Base-by-base conservation (phyloP, 2,888 invertebrate species). In the Drosophila bunnanda region DNA sequence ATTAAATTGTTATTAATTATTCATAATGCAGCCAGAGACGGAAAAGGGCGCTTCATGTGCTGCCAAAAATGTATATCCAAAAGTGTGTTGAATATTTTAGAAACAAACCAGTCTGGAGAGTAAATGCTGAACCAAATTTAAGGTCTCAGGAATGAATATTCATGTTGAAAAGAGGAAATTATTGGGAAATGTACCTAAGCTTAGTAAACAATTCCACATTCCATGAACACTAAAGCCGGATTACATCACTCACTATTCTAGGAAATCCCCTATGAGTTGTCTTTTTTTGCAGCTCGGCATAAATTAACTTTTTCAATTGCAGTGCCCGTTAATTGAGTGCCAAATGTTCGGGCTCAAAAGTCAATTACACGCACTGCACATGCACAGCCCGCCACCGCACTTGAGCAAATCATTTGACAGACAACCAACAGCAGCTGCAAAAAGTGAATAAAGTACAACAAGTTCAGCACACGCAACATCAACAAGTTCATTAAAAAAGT, bases 401-500 rank as follows among this genome's bases (percentile, higher is more conserved):
- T 81, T 78, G 60, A 70, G 70, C 77, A 77, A 79, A 71, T 72
- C 71, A 75, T 74, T 83, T 87, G 85, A 76, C 69, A 71, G 80
- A 64, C 74, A 81, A 62, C 39, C 34, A 32, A 32, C 38, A 3
- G 25, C 50, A 15, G 50, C 20, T 34, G 50, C 50, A 22, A 53
- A 50, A 56, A 41, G 13, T 38, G 17, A 34, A 69, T 52, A 48
- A 72, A 60, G 41, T 39, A 43, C 65, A 58, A 17, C 41, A 38
- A 46, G 48, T 52, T 7, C 41, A 54, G 30, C 58, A 56, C 81
- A 76, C 57, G 59, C 66, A 88, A 82, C 73, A 77, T 89, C 88
- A 89, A 84, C 83, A 83, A 89, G 86, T 89, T 82, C 74, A 89
- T 88, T 89, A 79, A 78, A 78, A 79, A 82, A 82, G 88, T 89